A percentile compares a stretch with the other conserved stretches of the same genome.
phyloP scores from a whole-genome alignment of 2,113 vertebrate genomes.

The Lota lota region DNA sequence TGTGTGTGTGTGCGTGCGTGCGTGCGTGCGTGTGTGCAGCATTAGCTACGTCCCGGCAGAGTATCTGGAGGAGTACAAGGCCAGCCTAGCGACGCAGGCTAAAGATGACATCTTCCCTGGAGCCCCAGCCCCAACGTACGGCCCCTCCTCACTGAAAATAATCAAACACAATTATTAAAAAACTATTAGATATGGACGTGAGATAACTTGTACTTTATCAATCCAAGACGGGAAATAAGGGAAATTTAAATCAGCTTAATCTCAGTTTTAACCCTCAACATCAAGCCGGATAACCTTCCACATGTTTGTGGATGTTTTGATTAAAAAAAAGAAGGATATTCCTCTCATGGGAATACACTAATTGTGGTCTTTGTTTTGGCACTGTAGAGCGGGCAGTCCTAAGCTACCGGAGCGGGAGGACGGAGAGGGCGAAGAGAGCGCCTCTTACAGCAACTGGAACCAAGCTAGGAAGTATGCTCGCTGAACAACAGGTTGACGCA shows the following conservation, averaged over 20 bases:
- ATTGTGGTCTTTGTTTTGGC: not conserved
- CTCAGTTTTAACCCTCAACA: no score
- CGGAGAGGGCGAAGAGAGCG: constrained; percentile 96
- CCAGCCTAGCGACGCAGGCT: constrained; percentile 70
- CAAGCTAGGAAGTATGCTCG: constrained; percentile 85
- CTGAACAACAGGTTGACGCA: not conserved
- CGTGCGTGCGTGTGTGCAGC: constrained; percentile 69
- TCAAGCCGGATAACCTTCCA: no score
- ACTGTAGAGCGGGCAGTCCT: constrained; percentile 70
- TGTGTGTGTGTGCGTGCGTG: constrained; percentile 22
- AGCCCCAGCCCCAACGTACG: constrained; percentile 53
- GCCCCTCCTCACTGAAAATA: not conserved
- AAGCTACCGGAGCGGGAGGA: constrained; percentile 95
- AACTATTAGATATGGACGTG: no score
- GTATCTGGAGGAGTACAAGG: constrained; percentile 87
- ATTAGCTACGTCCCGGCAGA: constrained; percentile 91
- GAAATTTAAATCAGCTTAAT: no score
- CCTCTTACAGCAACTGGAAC: constrained; percentile 88
- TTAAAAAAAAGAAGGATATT: no score
- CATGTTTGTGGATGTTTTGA: no score
- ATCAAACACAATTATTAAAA: no score
- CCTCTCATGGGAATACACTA: no score
- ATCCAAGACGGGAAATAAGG: no score
- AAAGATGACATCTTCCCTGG: constrained; percentile 62
- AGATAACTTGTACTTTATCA: no score